phyloP scores from a whole-genome alignment of 2,113 vertebrate species.

The Elephantulus edwardii region DNA sequence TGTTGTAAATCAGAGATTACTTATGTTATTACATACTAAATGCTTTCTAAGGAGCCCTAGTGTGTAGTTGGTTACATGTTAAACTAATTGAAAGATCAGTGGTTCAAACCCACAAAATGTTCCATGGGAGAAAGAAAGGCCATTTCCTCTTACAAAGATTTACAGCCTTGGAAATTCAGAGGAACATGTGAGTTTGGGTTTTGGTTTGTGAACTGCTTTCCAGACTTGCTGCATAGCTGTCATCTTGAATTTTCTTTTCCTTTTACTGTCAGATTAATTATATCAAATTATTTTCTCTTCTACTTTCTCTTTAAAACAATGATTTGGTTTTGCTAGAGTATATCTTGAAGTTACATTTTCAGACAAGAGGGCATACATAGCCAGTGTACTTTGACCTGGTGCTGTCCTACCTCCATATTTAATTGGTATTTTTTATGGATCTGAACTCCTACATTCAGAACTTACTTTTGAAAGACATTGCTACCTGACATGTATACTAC shows the following conservation, averaged over 20 bases:
- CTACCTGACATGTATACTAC: neutral
- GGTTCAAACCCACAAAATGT: too few relatives aligned
- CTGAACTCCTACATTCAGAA: constrained; percentile 21
- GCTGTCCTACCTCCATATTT: neutral
- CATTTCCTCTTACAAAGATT: too few relatives aligned
- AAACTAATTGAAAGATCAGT: too few relatives aligned
- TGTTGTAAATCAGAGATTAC: too few relatives aligned
- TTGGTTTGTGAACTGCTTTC: too few relatives aligned
- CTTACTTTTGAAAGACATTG: constrained; percentile 12
- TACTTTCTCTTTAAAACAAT: neutral
- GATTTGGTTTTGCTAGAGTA: constrained; percentile 28
- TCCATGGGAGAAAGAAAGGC: too few relatives aligned
- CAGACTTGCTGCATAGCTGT: neutral
- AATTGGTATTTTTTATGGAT: constrained; percentile 18
- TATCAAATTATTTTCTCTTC: neutral
- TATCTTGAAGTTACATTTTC: constrained; percentile 24
- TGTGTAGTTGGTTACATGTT: too few relatives aligned
- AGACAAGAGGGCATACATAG: neutral
- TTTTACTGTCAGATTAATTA: constrained; percentile 6
- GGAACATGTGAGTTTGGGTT: too few relatives aligned
- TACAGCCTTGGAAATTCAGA: too few relatives aligned
- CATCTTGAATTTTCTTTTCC: constrained; percentile 19
- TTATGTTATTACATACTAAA: too few relatives aligned
- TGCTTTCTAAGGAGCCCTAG: too few relatives aligned
- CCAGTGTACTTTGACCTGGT: neutral